Base-by-base conservation (phyloP, 2,888 invertebrate genomes). In the Patella ulyssiponensis region DNA sequence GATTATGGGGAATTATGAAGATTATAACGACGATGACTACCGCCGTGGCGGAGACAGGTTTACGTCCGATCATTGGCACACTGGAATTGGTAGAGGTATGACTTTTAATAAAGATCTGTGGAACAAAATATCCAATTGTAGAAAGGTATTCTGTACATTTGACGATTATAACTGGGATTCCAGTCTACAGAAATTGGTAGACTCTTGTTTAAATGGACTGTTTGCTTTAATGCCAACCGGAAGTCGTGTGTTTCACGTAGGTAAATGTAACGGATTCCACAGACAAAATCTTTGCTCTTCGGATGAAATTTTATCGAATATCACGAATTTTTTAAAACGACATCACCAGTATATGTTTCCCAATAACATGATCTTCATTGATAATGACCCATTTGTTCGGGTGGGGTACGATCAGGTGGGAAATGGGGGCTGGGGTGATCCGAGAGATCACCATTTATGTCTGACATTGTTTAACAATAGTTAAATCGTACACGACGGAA, bases 91-190 rank as follows among this genome's bases (percentile, higher is more conserved):
- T 3, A 51, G 73, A 15, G 77, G 77, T 15, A 70, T 77, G 70
- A 53, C 70, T 14, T 73, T 74, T 23, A 77, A n/a, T 20, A 53
- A 54, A n/a, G n/a, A 69, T 9, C 27, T 77, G 23, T 77, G 77
- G 77, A 14, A 70, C n/a, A 15, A 20, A 44, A 51, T 77, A 11
- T 53, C 14, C 20, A 52, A 69, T 23, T 77, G 77, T 70, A 74
- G 56, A 1, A 17, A n/a, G 15, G 23, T 54, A 1, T 77, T 77
- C 74, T 77, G 77, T 51, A 44, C 27, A 5, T 73, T 74, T 64
- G 77, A 77, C 51, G 77, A 77, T 54, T 77, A 77, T 44, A 77
- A 77, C 23, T 77, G 77, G 77, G 77, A 77, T 70, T 77, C 58
- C 56, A 20, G 69, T 2, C 27, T 77, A 12, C 53, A 73, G 23